Evolutionary conservation across 2,797 vertebrate genomes (phyloP).

Genomic region (Eleutherodactylus coqui): DNA sequence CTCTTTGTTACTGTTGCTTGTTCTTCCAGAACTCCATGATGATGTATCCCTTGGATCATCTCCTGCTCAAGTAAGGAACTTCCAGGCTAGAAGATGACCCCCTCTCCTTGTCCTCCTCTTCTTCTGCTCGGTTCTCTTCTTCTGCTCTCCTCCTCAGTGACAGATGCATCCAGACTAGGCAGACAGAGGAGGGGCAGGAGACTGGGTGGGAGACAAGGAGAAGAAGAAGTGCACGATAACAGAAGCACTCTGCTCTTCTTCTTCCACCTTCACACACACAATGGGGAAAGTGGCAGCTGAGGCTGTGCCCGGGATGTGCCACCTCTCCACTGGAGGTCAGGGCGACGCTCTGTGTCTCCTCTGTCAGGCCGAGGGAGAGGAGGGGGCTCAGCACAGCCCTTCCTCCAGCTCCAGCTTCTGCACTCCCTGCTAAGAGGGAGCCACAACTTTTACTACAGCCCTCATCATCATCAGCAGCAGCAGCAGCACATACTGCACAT

Average conservation of each 20-base stretch:
- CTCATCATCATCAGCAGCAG: neutral
- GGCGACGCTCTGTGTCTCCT: constrained; percentile 49
- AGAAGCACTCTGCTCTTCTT: constrained; percentile 12
- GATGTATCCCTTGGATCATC: constrained; percentile 67
- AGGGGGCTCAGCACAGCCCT: constrained; percentile 31
- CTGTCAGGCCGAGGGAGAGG: constrained; percentile 51
- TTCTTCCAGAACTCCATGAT: constrained; percentile 67
- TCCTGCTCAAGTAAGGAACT: constrained; percentile 68
- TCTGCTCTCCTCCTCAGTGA: constrained; percentile 60
- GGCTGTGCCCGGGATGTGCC: constrained; percentile 15
- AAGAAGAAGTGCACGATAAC: constrained; percentile 46
- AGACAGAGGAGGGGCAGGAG: constrained; percentile 65
- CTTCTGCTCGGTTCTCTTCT: constrained; percentile 68
- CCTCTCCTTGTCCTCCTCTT: constrained; percentile 70
- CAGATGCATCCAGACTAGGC: constrained; percentile 61
- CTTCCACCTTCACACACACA: constrained; percentile 36
- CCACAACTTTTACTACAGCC: constrained; percentile 38
- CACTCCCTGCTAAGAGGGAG: neutral
- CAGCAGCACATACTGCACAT: neutral
- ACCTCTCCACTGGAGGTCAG: constrained; percentile 55
- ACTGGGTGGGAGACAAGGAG: constrained; percentile 61
- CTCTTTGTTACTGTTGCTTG: constrained; percentile 62
- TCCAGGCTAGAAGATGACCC: constrained; percentile 63
- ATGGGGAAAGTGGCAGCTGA: constrained; percentile 48
- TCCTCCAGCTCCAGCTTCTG: constrained; percentile 31